A percentile compares a stretch with the other conserved stretches of the same genome.
These are phyloP conservation scores for Acrobasis repandana DNA, from an alignment of 2,888 invertebrate species.

Conservation along the genomic window DNA sequence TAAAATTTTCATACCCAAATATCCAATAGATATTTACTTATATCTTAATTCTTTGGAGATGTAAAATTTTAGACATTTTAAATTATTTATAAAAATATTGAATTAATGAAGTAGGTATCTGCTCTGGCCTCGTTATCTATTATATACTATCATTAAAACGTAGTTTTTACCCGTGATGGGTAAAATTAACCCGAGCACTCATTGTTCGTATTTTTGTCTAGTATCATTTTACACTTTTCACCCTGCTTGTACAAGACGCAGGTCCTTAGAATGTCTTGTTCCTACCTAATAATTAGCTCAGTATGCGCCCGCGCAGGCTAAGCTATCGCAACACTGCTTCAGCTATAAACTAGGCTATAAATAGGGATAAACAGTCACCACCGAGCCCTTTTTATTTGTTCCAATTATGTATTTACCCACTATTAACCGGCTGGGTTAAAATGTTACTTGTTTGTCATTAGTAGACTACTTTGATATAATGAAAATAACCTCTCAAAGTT, in stretches of 20 bases:
- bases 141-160: too few relatives aligned
- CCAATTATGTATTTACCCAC: conserved; percentile 13
- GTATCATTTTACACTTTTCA: conserved; percentile 25
- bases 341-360: conserved; percentile 8
- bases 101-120: too few relatives aligned
- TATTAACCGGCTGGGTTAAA: conserved; percentile 10
- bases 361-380: conserved; percentile 6
- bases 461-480: background rate
- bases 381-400: conserved; percentile 5
- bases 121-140: too few relatives aligned
- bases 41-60: too few relatives aligned
- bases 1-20: too few relatives aligned
- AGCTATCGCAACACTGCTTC: conserved; percentile 22
- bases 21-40: too few relatives aligned
- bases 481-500: background rate
- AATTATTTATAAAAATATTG: too few relatives aligned
- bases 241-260: conserved; percentile 27
- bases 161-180: too few relatives aligned
- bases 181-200: too few relatives aligned
- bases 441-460: conserved; percentile 1
- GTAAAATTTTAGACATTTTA: too few relatives aligned
- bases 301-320: conserved; percentile 26
- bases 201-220: too few relatives aligned
- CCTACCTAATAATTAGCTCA: conserved; percentile 48
- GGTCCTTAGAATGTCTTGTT: conserved; percentile 32